These are phyloP conservation scores for Venusia cambrica DNA, from an alignment of 2,888 invertebrate genomes.

Conservation along the genomic window DNA sequence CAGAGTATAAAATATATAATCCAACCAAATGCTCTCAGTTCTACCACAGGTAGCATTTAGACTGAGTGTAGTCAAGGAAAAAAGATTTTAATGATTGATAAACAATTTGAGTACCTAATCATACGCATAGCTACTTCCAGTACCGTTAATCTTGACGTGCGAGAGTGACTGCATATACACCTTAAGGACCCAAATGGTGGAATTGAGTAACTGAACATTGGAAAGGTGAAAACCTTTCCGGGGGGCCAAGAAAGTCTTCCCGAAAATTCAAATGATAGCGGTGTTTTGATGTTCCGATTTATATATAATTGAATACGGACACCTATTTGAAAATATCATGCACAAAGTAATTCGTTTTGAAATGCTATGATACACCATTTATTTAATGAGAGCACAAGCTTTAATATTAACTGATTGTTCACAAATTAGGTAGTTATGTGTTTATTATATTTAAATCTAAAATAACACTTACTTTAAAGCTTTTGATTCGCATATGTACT, in stretches of 20 bases:
- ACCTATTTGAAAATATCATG: too few species aligned
- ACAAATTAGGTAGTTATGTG: too few species aligned
- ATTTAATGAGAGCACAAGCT: too few species aligned
- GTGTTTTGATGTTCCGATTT: slow-evolving; percentile 1
- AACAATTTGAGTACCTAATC: too few species aligned
- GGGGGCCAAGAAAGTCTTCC: slow-evolving; percentile 11
- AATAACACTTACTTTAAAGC: slow-evolving; percentile 1
- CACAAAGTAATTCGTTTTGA: too few species aligned
- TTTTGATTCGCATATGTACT: too few species aligned
- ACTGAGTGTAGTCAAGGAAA: slow-evolving; percentile 2
- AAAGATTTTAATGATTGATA: not conserved
- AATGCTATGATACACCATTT: too few species aligned
- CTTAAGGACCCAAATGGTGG: not conserved
- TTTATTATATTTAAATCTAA: too few species aligned
- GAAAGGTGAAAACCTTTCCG: not conserved
- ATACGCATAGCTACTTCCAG: too few species aligned
- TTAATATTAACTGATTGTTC: too few species aligned
- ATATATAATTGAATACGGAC: slow-evolving; percentile 2
- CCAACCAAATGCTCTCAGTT: slow-evolving; percentile 1
- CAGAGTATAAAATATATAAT: slow-evolving; percentile 2
- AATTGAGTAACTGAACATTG: not conserved
- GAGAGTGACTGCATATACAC: too few species aligned
- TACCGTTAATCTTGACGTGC: too few species aligned
- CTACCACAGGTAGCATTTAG: slow-evolving; percentile 1
- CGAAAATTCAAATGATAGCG: slow-evolving; percentile 1